Evolutionary conservation across 2,797 vertebrate species (phyloP).

Genomic region (Triplophysa yarkandensis): DNA sequence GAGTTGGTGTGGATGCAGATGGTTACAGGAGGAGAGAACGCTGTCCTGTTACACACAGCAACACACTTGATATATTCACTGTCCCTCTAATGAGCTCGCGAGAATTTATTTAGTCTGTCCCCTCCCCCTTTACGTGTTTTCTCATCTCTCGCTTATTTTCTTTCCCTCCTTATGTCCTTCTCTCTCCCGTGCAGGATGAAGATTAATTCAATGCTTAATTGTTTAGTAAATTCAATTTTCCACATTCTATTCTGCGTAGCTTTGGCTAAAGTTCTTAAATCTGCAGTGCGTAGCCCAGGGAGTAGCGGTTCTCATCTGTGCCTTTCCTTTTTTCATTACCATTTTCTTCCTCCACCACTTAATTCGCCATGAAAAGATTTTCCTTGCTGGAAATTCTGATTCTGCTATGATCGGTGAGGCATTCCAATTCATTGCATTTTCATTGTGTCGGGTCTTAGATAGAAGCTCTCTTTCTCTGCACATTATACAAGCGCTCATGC

Average conservation of each 20-base stretch:
- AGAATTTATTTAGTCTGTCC: constrained; percentile 81
- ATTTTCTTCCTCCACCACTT: constrained; percentile 93
- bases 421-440: constrained; percentile 98
- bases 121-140: constrained; percentile 39
- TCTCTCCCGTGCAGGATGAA: constrained; percentile 81
- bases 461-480: constrained; percentile 87
- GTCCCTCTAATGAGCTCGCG: constrained; percentile 89
- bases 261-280: constrained; percentile 98
- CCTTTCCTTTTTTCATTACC: constrained; percentile 89
- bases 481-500: constrained; percentile 95
- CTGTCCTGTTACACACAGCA: constrained; percentile 78
- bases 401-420: constrained; percentile 99
- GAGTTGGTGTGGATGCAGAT: constrained; percentile 20
- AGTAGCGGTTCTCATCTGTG: constrained; percentile 88
- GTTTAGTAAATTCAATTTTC: constrained; percentile 99
- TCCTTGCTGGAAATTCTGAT: constrained; percentile 99
- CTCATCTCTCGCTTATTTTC: constrained; percentile 29
- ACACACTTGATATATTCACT: constrained; percentile 91
- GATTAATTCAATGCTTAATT: constrained; percentile 99
- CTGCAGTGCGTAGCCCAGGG: constrained; percentile 83
- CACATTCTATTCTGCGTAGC: constrained; percentile 93
- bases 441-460: constrained; percentile 95
- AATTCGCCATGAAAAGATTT: constrained; percentile 99
- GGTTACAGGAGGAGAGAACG: constrained; percentile 64
- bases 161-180: constrained; percentile 60